A percentile compares a stretch with the other conserved stretches of the same genome.
Conservation (phyloP, 2,888 invertebrate genomes). For the Lepidocyrtinus sp. region DNA sequence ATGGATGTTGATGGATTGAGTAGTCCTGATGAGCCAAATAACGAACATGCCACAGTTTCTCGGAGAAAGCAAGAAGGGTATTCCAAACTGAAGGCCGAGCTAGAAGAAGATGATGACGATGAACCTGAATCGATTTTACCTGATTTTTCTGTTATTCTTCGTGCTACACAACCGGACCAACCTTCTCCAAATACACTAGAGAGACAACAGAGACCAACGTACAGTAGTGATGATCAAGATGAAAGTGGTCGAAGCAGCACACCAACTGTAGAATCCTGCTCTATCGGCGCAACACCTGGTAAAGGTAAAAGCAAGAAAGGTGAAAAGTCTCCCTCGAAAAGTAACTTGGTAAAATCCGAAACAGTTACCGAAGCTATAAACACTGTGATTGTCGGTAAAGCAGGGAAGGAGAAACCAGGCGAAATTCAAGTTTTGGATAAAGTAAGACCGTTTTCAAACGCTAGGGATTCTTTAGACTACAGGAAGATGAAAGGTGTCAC, state of each 20-base stretch:
- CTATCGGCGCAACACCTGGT: background rate
- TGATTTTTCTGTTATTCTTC: conserved; percentile 32
- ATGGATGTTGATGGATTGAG: conserved; percentile 83
- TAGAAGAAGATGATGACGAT: conserved; percentile 72
- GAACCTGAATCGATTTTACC: conserved; percentile 72
- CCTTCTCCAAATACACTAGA: conserved; percentile 40
- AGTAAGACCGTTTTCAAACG: conserved; percentile 81
- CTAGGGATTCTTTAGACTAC: conserved; percentile 79
- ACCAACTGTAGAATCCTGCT: conserved; percentile 58
- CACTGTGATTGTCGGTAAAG: conserved; percentile 31
- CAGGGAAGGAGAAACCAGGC: background rate
- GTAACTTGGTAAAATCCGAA: background rate
- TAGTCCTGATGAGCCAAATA: conserved; percentile 65
- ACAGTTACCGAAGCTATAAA: conserved; percentile 43
- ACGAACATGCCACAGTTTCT: conserved; percentile 7
- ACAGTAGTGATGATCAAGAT: conserved; percentile 41
- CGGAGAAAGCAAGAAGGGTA: conserved; percentile 61
- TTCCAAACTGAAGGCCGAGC: conserved; percentile 57
- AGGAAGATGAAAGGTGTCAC: conserved; percentile 60
- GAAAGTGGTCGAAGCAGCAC: conserved; percentile 58
- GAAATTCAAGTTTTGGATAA: conserved; percentile 73
- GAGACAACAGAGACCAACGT: conserved; percentile 37
- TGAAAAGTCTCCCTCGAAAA: background rate
- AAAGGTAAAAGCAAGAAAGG: background rate
- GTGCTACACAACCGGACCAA: conserved; percentile 11